Percentiles rank a stretch among this genome's conserved stretches.
phyloP scores from a whole-genome alignment of 2,888 invertebrate species.

The Criorhina ranunculi region DNA sequence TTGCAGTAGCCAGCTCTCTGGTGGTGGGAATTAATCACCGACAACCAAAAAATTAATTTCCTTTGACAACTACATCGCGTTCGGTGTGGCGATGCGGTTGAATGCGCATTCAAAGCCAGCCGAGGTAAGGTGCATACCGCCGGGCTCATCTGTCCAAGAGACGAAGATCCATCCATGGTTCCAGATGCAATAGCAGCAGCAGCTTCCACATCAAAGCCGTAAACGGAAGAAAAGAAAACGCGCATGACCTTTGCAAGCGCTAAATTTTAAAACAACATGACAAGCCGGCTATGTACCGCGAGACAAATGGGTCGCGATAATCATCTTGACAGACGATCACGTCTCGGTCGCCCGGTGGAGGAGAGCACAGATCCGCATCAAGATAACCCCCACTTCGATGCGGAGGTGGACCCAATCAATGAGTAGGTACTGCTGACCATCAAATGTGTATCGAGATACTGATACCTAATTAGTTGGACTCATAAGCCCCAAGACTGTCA shows the following conservation, averaged over 20 bases:
- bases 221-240: constrained; percentile 33
- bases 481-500: constrained; percentile 50
- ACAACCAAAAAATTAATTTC: constrained; percentile 76
- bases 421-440: constrained; percentile 44
- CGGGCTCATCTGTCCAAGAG: constrained; percentile 46
- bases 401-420: constrained; percentile 64
- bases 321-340: constrained; percentile 75
- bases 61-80: constrained; percentile 76
- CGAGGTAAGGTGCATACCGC: constrained; percentile 58
- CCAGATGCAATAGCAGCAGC: constrained; percentile 8
- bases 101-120: constrained; percentile 58
- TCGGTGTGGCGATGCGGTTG: constrained; percentile 60
- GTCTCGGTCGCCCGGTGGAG: constrained; percentile 13
- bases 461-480: constrained; percentile 56
- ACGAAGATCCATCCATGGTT: constrained; percentile 38
- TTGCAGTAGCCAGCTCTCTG: background rate
- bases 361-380: background rate
- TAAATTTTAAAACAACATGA: constrained; percentile 74
- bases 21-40: constrained; percentile 74
- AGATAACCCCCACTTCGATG: constrained; percentile 10
- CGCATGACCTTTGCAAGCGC: constrained; percentile 73
- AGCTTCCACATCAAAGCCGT: constrained; percentile 5
- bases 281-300: constrained; percentile 70
- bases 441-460: constrained; percentile 27
- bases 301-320: constrained; percentile 74